Conservation (phyloP, 64 coral and sea anemone genomes). For the Platygyra sinensis region DNA sequence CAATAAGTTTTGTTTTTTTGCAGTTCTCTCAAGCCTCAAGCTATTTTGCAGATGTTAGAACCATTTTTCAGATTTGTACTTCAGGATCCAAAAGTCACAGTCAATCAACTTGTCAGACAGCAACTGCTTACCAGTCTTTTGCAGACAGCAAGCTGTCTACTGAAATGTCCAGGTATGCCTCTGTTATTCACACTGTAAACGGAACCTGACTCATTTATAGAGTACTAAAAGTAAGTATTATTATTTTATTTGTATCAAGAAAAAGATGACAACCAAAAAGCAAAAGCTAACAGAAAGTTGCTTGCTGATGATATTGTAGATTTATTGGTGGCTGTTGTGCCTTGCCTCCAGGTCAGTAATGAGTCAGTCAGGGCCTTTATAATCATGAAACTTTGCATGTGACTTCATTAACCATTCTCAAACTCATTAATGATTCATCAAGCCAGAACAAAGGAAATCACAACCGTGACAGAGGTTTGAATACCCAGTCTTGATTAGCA, state of each 20-base stretch:
- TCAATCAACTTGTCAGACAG: conserved; percentile 17
- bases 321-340: conserved; percentile 29
- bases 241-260: background rate
- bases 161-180: conserved; percentile 31
- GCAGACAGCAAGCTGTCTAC: conserved; percentile 28
- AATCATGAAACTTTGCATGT: no score
- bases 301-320: background rate
- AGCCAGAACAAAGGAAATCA: no score
- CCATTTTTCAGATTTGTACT: conserved; percentile 67
- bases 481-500: no score
- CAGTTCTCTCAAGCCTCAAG: background rate
- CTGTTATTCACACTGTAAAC: background rate
- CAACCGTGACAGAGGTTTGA: no score
- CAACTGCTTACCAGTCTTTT: conserved; percentile 36
- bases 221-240: no score
- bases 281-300: background rate
- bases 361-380: no score
- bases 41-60: conserved; percentile 42
- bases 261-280: background rate
- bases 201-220: background rate
- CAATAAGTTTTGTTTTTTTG: background rate
- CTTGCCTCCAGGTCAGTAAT: conserved; percentile 18
- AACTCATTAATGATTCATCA: no score
- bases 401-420: no score
- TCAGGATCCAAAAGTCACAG: conserved; percentile 41